phyloP scores from a whole-genome alignment of 2,888 invertebrate genomes.

The Melitaea athalia region DNA sequence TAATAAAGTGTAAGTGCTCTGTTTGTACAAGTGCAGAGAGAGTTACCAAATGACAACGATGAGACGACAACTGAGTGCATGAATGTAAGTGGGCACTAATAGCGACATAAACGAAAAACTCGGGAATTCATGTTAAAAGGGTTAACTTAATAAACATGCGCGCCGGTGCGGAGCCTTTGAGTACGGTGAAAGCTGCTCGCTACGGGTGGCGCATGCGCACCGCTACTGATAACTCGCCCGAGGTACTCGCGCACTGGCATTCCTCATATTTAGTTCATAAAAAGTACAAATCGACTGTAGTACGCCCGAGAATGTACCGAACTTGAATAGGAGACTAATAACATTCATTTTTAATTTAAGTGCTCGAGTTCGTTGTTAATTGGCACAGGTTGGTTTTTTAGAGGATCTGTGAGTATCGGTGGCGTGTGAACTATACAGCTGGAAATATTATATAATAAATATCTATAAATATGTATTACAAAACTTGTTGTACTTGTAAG shows the following conservation, averaged over 20 bases:
- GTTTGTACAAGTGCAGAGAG: not conserved
- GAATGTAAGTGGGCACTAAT: slow-evolving; percentile 55
- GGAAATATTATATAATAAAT: not conserved
- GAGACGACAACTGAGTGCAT: slow-evolving; percentile 15
- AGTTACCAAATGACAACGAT: slow-evolving; percentile 7
- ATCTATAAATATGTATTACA: not conserved
- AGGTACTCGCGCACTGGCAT: slow-evolving; percentile 40
- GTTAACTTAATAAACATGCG: slow-evolving; percentile 77
- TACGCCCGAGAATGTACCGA: slow-evolving; percentile 4
- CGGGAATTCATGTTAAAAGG: slow-evolving; percentile 72
- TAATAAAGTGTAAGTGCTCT: not conserved
- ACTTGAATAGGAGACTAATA: not conserved
- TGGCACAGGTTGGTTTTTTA: not conserved
- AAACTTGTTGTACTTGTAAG: not conserved
- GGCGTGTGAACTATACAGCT: not conserved
- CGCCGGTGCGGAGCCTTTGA: slow-evolving; percentile 68
- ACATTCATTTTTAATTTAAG: not conserved
- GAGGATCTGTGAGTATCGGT: not conserved
- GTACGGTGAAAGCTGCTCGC: slow-evolving; percentile 71
- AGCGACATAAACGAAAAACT: slow-evolving; percentile 63
- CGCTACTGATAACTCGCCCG: slow-evolving; percentile 42
- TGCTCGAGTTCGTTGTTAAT: not conserved
- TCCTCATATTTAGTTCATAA: slow-evolving; percentile 30
- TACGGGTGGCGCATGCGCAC: slow-evolving; percentile 52
- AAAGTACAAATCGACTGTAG: slow-evolving; percentile 19